Base-by-base conservation (phyloP, 2,888 invertebrate species). In the Stenodera caucasica region DNA sequence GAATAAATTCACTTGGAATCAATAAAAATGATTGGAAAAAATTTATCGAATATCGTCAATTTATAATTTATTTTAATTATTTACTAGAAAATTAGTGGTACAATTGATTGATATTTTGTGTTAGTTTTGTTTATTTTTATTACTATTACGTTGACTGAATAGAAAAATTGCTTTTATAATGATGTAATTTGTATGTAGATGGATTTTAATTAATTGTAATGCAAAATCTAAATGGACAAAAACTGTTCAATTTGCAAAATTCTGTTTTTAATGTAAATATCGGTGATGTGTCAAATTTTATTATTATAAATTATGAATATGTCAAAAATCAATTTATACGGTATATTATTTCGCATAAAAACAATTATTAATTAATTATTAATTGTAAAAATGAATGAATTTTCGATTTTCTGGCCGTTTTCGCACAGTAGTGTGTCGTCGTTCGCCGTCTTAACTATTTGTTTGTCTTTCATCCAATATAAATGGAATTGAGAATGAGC, bases 121-220 rank as follows among this genome's bases (percentile, higher is more conserved):
- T 6, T 5, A 21, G 18, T 45, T 58, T 58, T 29, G 26, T 30
- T 14, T 51, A 51, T 50, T 37, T 35, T 14, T 50, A 49, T 30
- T 58, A 50, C 32, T 35, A 18, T 45, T 50, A 55, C 49, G 50
- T 60, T 29, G 9, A n/a, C 32, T 30, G 53, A 23, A 54, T 54
- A 61, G 56, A 61, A 50, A 61, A 56, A 49, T 50, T 57, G 54
- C 54, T 54, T 50, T 57, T 50, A 51, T 61, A 61, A 61, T 57
- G 57, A 61, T 40, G 61, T 61, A 57, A 61, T 61, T 61, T 61
- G 53, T 61, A 57, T 61, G 61, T 61, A 53, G 21, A 29, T 53
- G 53, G 21, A 33, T 29, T 21, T 53, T 61, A 54, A 61, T 61
- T 61, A 57, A 57, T 35, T 50, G 57, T 57, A 61, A 61, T 54